These are phyloP conservation scores for Scaptomyza tumidula DNA, from an alignment of 2,888 invertebrate genomes.

Conservation along the genomic window DNA sequence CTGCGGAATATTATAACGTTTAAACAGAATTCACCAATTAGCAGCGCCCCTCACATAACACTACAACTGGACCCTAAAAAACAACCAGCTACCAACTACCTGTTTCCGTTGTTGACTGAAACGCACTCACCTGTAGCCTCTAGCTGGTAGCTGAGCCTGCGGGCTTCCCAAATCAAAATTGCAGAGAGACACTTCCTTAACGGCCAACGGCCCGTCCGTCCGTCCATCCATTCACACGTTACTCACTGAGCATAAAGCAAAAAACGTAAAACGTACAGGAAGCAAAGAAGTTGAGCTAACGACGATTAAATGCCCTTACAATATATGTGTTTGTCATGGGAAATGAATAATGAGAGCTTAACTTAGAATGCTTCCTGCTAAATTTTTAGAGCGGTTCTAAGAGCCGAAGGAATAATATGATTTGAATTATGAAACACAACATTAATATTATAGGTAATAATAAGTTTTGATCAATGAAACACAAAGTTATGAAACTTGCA, in stretches of 20 bases:
- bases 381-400: no score
- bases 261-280: not conserved
- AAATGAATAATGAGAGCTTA: not conserved
- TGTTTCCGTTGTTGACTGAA: conserved; percentile 38
- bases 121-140: conserved; percentile 72
- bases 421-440: no score
- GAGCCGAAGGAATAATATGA: no score
- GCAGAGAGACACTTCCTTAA: conserved; percentile 61
- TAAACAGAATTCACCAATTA: conserved; percentile 29
- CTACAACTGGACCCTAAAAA: conserved; percentile 7
- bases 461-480: no score
- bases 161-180: conserved; percentile 71
- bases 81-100: conserved; percentile 31
- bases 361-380: not conserved
- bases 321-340: not conserved
- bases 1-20: conserved; percentile 17
- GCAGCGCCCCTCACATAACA: conserved; percentile 37
- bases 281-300: not conserved
- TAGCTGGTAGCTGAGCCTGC: conserved; percentile 49
- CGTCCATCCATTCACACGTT: conserved; percentile 66
- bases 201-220: conserved; percentile 6
- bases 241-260: conserved; percentile 71
- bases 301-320: conserved; percentile 22
- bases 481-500: no score
- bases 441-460: no score